Evolutionary conservation across 1,140 invertebrate genomes (phyloP).

Genomic region (Trachelipus rathkii): DNA sequence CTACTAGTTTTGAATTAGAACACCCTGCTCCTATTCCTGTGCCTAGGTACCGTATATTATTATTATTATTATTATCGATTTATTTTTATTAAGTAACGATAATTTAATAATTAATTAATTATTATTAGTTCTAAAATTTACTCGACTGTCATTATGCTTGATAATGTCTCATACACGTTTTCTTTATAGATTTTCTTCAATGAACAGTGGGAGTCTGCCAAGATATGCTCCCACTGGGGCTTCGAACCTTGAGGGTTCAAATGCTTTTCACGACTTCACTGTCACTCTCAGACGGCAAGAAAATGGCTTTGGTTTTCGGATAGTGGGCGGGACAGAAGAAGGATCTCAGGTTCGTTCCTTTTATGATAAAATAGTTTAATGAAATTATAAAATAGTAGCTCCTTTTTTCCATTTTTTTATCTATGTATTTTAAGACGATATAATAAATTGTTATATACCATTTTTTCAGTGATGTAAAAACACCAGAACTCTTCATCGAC

Average conservation of each 20-base stretch:
- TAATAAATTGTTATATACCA: too few species aligned
- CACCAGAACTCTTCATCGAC: too few species aligned
- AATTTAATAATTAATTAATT: too few species aligned
- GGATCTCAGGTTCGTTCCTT: slow-evolving; percentile 72
- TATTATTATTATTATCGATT: too few species aligned
- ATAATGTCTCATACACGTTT: neutral
- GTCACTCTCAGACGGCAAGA: slow-evolving; percentile 76
- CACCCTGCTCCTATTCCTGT: slow-evolving; percentile 58
- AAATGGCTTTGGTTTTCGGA: slow-evolving; percentile 91
- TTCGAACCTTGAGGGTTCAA: neutral
- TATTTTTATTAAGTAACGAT: too few species aligned
- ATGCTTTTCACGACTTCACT: slow-evolving; percentile 67
- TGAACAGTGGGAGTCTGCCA: neutral
- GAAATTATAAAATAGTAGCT: too few species aligned
- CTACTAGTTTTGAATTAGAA: slow-evolving; percentile 65
- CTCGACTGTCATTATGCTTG: neutral
- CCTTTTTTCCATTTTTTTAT: too few species aligned
- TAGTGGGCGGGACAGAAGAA: slow-evolving; percentile 97
- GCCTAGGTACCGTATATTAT: slow-evolving; percentile 49
- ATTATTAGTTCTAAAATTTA: too few species aligned
- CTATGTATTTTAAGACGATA: too few species aligned
- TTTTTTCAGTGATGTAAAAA: too few species aligned
- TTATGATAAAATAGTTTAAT: neutral
- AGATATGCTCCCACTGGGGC: neutral
- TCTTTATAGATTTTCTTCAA: neutral